Evolutionary conservation across 2,888 invertebrate genomes (phyloP).

Genomic region (Phorcus lineatus): DNA sequence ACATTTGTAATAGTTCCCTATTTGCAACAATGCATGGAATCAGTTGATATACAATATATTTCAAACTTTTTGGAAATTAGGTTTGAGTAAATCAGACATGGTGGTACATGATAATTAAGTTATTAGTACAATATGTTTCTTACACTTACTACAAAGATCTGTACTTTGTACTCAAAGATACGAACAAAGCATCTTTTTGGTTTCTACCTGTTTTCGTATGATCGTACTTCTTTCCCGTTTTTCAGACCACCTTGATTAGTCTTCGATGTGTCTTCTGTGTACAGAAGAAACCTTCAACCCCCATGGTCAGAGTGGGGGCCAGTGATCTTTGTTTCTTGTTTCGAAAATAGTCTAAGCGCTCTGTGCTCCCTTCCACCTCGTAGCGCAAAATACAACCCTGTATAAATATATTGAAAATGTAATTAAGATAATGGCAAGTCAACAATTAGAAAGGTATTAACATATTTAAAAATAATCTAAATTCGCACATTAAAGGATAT

Average conservation of each 20-base stretch:
- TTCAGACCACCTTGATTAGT: slow-evolving; percentile 9
- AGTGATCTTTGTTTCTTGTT: slow-evolving; percentile 18
- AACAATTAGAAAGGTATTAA: too few relatives aligned
- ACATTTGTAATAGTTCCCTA: too few relatives aligned
- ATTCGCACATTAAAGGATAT: too few relatives aligned
- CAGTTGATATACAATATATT: too few relatives aligned
- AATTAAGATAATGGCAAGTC: too few relatives aligned
- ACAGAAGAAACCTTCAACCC: not conserved
- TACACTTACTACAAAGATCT: not conserved
- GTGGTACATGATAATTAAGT: too few relatives aligned
- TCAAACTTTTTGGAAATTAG: too few relatives aligned
- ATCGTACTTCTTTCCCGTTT: not conserved
- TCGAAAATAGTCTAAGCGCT: not conserved
- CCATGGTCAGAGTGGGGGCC: not conserved
- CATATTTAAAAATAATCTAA: too few relatives aligned
- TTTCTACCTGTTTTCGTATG: not conserved
- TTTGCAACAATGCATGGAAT: too few relatives aligned
- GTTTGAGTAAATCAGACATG: too few relatives aligned
- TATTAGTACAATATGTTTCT: too few relatives aligned
- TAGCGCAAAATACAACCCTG: slow-evolving; percentile 5
- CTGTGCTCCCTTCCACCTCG: slow-evolving; percentile 18
- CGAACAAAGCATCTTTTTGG: not conserved
- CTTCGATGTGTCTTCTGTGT: slow-evolving; percentile 4
- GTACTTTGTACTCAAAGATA: slow-evolving; percentile 11
- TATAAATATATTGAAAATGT: not conserved